A percentile compares a stretch with the other conserved stretches of the same genome.
These are phyloP conservation scores for Prorops nasuta DNA, from an alignment of 1,140 invertebrate species.

Conservation along the genomic window DNA sequence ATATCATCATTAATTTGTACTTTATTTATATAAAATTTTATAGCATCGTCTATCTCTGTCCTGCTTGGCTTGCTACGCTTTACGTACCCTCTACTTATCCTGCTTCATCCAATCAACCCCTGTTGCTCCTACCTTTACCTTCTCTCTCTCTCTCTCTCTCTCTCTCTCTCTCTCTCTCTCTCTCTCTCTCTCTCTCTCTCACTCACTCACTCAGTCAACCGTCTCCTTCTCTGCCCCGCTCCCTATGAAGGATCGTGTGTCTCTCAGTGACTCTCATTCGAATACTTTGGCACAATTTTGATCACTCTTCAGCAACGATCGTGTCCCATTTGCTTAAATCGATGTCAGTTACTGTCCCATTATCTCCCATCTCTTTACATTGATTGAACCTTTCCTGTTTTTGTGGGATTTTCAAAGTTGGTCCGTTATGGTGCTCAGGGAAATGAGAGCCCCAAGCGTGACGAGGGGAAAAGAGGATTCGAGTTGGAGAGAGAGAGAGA, in stretches of 20 bases:
- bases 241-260: conserved; percentile 18
- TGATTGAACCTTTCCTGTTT: no score
- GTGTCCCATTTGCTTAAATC: no score
- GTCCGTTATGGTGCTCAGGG: background rate
- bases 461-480: conserved; percentile 4
- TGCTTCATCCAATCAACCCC: conserved; percentile 13
- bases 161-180: conserved; percentile 4
- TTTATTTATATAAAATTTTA: no score
- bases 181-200: conserved; percentile 11
- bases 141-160: background rate
- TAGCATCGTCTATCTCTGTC: no score
- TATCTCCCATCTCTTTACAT: no score
- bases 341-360: no score
- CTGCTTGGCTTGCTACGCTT: background rate
- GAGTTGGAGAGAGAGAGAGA: conserved; percentile 1
- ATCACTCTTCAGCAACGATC: no score
- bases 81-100: conserved; percentile 15
- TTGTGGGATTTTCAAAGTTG: no score
- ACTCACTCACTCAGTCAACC: conserved; percentile 1
- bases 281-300: no score
- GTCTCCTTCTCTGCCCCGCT: background rate
- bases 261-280: conserved; percentile 28
- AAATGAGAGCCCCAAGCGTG: conserved; percentile 25
- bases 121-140: conserved; percentile 6
- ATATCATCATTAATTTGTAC: no score